A percentile compares a stretch with the other conserved stretches of the same genome.
Evolutionary conservation across 2,113 vertebrate genomes (phyloP).

Genomic region (Carassius auratus): DNA sequence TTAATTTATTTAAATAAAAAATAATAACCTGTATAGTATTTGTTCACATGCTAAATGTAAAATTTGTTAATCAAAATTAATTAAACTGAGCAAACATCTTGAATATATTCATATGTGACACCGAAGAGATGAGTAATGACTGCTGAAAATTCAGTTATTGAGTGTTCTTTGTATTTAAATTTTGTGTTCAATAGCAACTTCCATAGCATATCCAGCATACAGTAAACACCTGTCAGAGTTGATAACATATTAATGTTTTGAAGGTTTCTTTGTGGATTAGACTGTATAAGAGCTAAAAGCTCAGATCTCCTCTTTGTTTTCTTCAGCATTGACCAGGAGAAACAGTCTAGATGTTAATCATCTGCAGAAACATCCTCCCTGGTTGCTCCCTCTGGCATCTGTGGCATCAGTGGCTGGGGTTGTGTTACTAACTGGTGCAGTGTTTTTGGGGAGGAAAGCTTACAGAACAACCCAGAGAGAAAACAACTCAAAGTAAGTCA

Average conservation of each 20-base stretch:
- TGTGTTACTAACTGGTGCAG: not conserved
- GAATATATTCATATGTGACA: no score
- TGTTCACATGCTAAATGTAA: no score
- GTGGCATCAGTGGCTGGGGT: not conserved
- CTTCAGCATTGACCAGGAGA: constrained; percentile 2
- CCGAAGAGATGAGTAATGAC: no score
- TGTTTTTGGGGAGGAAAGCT: not conserved
- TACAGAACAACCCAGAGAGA: not conserved
- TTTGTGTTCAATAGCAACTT: no score
- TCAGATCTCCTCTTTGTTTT: not conserved
- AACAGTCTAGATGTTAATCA: not conserved
- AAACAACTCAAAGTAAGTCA: not conserved
- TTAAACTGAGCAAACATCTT: no score
- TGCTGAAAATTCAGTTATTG: no score
- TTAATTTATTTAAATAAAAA: no score
- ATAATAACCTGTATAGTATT: no score
- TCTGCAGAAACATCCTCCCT: not conserved
- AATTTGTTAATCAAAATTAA: no score
- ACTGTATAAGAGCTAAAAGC: not conserved
- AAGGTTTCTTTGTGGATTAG: not conserved
- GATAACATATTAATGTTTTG: not conserved
- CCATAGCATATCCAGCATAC: not conserved
- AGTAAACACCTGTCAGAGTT: not conserved
- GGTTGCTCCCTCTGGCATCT: not conserved
- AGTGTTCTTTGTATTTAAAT: no score